phyloP scores from a whole-genome alignment of 2,113 vertebrate species.

The Equus przewalskii region DNA sequence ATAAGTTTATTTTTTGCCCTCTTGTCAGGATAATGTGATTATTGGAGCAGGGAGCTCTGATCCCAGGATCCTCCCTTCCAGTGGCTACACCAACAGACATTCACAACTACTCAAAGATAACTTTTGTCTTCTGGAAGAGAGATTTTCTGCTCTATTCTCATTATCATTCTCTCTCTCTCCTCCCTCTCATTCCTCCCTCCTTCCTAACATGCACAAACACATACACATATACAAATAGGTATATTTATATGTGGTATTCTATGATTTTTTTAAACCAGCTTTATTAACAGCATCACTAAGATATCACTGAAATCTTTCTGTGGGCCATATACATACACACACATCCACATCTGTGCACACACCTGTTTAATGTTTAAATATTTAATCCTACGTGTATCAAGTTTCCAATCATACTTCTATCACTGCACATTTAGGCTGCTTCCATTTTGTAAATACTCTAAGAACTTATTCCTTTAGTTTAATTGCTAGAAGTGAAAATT shows the following conservation, averaged over 20 bases:
- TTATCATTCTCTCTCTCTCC: neutral
- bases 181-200: neutral
- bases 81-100: rapidly evolving
- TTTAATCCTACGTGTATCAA: neutral
- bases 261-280: neutral
- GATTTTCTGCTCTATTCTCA: neutral
- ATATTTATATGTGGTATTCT: neutral
- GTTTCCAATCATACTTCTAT: neutral
- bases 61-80: neutral
- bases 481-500: conserved; percentile 1
- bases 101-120: neutral
- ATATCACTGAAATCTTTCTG: neutral
- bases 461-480: neutral
- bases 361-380: neutral
- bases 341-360: neutral
- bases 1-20: neutral
- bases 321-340: neutral
- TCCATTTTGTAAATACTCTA: neutral
- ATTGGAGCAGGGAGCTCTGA: neutral
- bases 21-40: neutral
- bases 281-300: neutral
- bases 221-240: neutral
- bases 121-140: neutral
- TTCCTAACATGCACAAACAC: neutral
- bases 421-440: neutral